phyloP scores from a whole-genome alignment of 2,113 vertebrate species.

The Pygoscelis adeliae region DNA sequence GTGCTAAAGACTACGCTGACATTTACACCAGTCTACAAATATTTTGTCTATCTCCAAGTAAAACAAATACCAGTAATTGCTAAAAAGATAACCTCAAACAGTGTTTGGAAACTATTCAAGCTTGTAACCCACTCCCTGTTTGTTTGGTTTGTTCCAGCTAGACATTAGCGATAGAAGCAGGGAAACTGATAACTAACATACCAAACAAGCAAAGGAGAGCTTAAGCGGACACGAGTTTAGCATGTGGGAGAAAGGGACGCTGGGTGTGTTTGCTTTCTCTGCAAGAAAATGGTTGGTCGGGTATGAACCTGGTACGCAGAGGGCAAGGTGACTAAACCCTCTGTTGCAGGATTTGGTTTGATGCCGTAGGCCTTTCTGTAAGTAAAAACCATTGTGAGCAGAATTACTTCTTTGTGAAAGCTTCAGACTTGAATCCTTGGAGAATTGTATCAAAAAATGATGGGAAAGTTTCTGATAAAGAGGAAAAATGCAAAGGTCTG shows the following conservation, averaged over 20 bases:
- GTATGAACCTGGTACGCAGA: not conserved
- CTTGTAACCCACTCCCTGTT: not conserved
- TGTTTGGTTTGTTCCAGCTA: not conserved
- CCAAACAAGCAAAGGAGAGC: not conserved
- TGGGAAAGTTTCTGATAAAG: not conserved
- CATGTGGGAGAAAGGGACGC: not conserved
- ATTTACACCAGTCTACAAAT: not conserved
- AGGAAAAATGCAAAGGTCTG: not conserved
- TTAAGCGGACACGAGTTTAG: not conserved
- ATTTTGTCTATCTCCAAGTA: not conserved
- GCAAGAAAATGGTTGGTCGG: not conserved
- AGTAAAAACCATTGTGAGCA: not conserved
- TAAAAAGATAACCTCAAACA: not conserved
- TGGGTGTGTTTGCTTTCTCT: not conserved
- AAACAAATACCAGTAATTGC: not conserved
- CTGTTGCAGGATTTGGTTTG: fast-evolving
- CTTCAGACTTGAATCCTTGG: not conserved
- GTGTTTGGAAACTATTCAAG: not conserved
- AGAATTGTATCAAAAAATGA: not conserved
- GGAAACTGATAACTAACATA: fast-evolving
- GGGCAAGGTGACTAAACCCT: not conserved
- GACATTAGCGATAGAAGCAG: fast-evolving
- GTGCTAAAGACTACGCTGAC: not conserved
- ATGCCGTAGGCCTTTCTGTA: not conserved
- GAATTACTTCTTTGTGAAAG: not conserved